Evolutionary conservation across 1,140 invertebrate species (phyloP).

Genomic region (Lasioglossum albipes): DNA sequence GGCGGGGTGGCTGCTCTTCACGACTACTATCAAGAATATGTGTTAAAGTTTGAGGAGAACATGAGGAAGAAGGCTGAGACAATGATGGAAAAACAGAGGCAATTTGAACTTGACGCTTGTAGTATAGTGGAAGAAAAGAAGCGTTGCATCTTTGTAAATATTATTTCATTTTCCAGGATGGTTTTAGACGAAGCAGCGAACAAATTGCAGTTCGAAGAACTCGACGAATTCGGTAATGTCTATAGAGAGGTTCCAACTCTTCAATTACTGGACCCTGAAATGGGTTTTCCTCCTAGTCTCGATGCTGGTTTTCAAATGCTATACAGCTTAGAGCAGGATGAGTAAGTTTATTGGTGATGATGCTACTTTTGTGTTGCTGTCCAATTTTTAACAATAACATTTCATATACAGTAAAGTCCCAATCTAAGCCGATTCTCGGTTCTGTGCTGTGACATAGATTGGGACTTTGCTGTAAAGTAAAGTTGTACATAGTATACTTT

Average conservation of each 20-base stretch:
- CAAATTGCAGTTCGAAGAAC: conserved; percentile 76
- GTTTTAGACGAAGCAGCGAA: conserved; percentile 74
- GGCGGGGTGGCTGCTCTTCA: conserved; percentile 80
- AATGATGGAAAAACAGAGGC: conserved; percentile 78
- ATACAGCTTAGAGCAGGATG: conserved; percentile 79
- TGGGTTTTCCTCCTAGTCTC: conserved; percentile 78
- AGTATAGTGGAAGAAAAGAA: background rate
- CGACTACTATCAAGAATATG: conserved; percentile 80
- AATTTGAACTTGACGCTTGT: conserved; percentile 72
- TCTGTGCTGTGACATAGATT: no score
- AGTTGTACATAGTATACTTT: no score
- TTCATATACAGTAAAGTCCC: no score
- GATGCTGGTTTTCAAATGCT: conserved; percentile 81
- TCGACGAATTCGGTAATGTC: conserved; percentile 76
- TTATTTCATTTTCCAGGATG: conserved; percentile 66
- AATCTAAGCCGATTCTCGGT: no score
- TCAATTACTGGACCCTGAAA: conserved; percentile 78
- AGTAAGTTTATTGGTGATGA: conserved; percentile 64
- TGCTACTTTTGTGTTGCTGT: background rate
- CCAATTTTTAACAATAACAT: no score
- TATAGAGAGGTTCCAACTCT: conserved; percentile 77
- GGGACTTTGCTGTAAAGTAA: no score
- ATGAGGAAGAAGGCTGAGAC: conserved; percentile 77
- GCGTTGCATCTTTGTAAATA: background rate
- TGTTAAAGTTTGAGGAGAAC: conserved; percentile 79